These are phyloP conservation scores for Salpingus planirostris DNA, from an alignment of 2,888 invertebrate genomes.

Conservation along the genomic window DNA sequence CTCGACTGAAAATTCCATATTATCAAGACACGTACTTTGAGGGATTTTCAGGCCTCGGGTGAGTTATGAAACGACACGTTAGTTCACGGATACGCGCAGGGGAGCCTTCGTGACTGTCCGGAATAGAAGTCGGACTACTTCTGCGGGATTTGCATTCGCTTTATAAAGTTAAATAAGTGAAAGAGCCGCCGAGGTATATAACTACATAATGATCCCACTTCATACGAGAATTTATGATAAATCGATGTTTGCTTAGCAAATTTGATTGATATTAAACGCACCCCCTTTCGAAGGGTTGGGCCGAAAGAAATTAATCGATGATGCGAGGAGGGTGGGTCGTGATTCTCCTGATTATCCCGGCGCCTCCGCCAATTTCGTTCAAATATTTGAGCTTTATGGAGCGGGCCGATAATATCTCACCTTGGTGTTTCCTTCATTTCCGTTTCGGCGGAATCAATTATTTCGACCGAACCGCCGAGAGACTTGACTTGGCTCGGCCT, in stretches of 20 bases:
- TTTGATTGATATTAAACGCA: too few relatives aligned
- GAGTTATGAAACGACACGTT: too few relatives aligned
- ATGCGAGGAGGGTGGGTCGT: too few relatives aligned
- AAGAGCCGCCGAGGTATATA: conserved; percentile 8
- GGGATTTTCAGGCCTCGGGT: too few relatives aligned
- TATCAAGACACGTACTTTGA: too few relatives aligned
- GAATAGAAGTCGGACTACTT: conserved; percentile 24
- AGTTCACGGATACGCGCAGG: conserved; percentile 18
- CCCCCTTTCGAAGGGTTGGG: too few relatives aligned
- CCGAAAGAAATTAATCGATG: too few relatives aligned
- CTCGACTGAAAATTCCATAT: too few relatives aligned
- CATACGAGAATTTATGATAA: conserved; percentile 28
- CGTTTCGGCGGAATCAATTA: conserved; percentile 15
- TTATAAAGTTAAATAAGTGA: conserved; percentile 23
- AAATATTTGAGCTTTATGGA: too few relatives aligned
- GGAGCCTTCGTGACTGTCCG: conserved; percentile 23
- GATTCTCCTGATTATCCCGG: too few relatives aligned
- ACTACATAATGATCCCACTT: too few relatives aligned
- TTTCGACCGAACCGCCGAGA: conserved; percentile 10
- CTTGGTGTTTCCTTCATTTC: conserved; percentile 18
- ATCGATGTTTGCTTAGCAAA: conserved; percentile 25
- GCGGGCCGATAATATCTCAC: too few relatives aligned
- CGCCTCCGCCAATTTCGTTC: conserved; percentile 1
- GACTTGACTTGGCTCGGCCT: conserved; percentile 14
- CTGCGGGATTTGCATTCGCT: conserved; percentile 30